Evolutionary conservation across 92 coral and sea anemone genomes (phyloP), one percentile per base, ranked within the genome.

Genomic region (Scolanthus callimorphus): DNA sequence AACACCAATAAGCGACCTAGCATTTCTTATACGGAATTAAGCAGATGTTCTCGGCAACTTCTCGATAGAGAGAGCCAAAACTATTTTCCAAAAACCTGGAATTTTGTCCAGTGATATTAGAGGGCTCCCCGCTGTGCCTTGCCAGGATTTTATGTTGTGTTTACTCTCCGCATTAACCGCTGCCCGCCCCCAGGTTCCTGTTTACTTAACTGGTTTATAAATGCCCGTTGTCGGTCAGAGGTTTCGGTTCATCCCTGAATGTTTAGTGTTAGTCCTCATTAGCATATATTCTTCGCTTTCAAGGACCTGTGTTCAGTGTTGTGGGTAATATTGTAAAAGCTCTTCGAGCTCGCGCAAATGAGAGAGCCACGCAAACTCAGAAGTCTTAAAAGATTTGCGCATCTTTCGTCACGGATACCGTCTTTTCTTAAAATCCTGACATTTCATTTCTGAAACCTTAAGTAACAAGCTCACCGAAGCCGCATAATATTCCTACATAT

Each of bases 151-250:
- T 24, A 0, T 21, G 12, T 22, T 31, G 17, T 64, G 54, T 59
- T 64, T 24, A 25, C 60, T 39, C 20, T 55, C 4, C 15, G 39
- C 30, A 41, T 63, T 59, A 46, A 67, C 77, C 82, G 49, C 71
- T 39, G 4, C 65, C 82, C 73, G 71, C 71, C 81, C 57, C 27
- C n/a, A n/a, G 21, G 31, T 20, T 26, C 31, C 15, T 81, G 77
- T 81, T 81, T 81, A 75, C 73, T 55, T 80, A 80, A 80, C 86
- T 70, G 86, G 52, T 67, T 73, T 10, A 17, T 23, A n/a, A 0
- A n/a, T n/a, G 44, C 31, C 13, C 51, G 28, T 17, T 25, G 26
- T 23, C 20, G 3, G 15, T 15, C 26, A 2, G 24, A 4, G 47
- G 25, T 20, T 41, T 20, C 10, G 25, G 17, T 37, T 3, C 2